Base-by-base conservation (phyloP, 2,888 invertebrate species). In the Oxytorus armatus region DNA sequence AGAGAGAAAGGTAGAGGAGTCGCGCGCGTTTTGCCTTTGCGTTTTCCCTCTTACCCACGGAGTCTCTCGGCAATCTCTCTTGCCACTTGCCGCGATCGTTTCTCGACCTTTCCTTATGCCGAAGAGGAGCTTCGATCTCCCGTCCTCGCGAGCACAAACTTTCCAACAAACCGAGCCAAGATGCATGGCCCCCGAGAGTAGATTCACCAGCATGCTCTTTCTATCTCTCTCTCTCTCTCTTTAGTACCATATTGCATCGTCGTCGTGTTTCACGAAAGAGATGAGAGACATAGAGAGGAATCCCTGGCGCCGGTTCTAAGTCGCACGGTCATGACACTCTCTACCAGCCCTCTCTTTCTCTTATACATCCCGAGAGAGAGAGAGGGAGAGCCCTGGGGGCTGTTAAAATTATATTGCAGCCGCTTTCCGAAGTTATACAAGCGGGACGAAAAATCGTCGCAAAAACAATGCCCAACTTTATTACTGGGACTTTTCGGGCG, bases 401-500 rank as follows among this genome's bases (percentile, higher is more conserved):
- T 88, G 88, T 91, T 89, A 90, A 90, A 88, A 86, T 91, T 91
- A 90, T 91, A 90, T 87, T 89, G 88, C 90, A 86, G 84, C 81
- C 85, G 86, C 84, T 87, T 74, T 80, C 57, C 72, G 42, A 77
- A 79, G 78, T 80, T 82, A 90, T 88, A 89, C 77, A 89, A 90
- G 85, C 86, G 85, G 85, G 82, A 83, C 85, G 81, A 87, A 85
- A 74, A 81, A 77, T 73, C 86, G 87, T 86, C 87, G 84, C 88
- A 88, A 90, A 90, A 90, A 91, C 90, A 90, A 89, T 90, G 86
- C 84, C 84, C 82, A 86, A 74, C 82, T 91, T 91, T 91, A 91
- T 90, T 88, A 88, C 87, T 82, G 65, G 76, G 59, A 25, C 16
- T 18, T 39, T 61, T 61, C 33, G 49, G 63, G 42, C 25, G 63